Evolutionary conservation across 2,797 vertebrate species (phyloP), one percentile per base, ranked within the genome.

Genomic region (Silurus aristotelis): DNA sequence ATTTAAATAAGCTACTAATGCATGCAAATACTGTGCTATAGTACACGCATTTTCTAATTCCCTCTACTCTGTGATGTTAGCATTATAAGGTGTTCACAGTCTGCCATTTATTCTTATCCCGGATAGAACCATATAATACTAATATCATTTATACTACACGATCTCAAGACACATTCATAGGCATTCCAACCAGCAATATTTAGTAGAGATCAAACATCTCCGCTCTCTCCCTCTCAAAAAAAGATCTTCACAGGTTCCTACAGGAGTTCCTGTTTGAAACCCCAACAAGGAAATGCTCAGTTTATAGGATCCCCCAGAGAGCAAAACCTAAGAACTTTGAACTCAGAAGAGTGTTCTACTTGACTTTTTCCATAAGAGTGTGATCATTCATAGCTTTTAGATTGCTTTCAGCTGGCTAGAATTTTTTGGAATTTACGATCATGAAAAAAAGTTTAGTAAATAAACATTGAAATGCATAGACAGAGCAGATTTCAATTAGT

Each of bases 381-480:
- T n/a, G 20, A n/a, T n/a, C 20, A 46, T 63, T 46, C 38, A 46
- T 46, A 63, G 6, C 38, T 63, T 79, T n/a, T 38, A 25, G 12
- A 61, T 38, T 43, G 8, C 5, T 78, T 78, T 22, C 76, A 43
- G 56, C 27, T 64, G 6, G 38, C 17, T 61, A 43, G 31, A 78
- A 78, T 78, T 22, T 10, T 38, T 60, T 43, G 2, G 71, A 73
- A 52, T 52, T 73, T 6, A 2, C 5, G 2, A 75, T 75, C 14
- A n/a, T 76, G n/a, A 17, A 10, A 15, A 38, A 22, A 3, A 14
- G 22, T 14, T 27, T 56, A 60, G 1, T 2, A 27, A 67, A 67
- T 66, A 64, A 84, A 76, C 22, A 71, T 43, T 31, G n/a, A 85
- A 85, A 85, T 67, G 82, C 83, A 87, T 80, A 79, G 78, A 84